Percentiles rank a stretch among this genome's conserved stretches.
Evolutionary conservation across 2,888 invertebrate species (phyloP).

Genomic region (Pemphredon lugubris): DNA sequence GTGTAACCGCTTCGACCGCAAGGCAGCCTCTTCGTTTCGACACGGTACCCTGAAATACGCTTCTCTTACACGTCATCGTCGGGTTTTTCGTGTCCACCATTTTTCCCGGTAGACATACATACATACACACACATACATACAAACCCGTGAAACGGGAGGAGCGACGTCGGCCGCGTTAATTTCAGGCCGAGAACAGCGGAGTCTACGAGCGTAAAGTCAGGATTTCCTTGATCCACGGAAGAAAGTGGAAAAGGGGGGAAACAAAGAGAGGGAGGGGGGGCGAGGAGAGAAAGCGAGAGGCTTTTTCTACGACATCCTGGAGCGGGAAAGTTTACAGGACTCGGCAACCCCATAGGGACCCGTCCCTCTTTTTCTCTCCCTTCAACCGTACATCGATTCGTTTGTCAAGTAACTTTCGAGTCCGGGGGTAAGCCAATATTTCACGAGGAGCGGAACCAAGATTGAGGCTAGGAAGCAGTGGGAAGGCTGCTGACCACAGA

Average conservation of each 20-base stretch:
- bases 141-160: no score
- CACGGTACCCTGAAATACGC: no score
- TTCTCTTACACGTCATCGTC: no score
- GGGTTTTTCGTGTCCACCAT: no score
- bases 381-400: constrained; percentile 66
- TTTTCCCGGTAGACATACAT: no score
- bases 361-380: constrained; percentile 58
- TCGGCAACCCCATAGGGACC: constrained; percentile 58
- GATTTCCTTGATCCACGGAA: constrained; percentile 12
- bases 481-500: constrained; percentile 76
- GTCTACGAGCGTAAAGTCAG: constrained; percentile 70
- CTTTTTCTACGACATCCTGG: constrained; percentile 23
- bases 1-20: constrained; percentile 3
- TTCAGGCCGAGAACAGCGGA: constrained; percentile 65
- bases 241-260: background rate
- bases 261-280: background rate
- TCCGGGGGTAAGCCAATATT: constrained; percentile 78
- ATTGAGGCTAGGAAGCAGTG: constrained; percentile 78
- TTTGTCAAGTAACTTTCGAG: constrained; percentile 76
- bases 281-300: constrained; percentile 31
- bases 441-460: constrained; percentile 75
- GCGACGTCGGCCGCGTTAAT: constrained; percentile 60
- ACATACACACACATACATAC: no score
- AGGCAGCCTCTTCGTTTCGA: background rate
- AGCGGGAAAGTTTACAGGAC: constrained; percentile 62